Percentiles rank a stretch among this genome's conserved stretches.
These are phyloP conservation scores for Theonella swinhoei DNA, from an alignment of 37 sponge, comb jelly and placozoan genomes.

Conservation along the genomic window DNA sequence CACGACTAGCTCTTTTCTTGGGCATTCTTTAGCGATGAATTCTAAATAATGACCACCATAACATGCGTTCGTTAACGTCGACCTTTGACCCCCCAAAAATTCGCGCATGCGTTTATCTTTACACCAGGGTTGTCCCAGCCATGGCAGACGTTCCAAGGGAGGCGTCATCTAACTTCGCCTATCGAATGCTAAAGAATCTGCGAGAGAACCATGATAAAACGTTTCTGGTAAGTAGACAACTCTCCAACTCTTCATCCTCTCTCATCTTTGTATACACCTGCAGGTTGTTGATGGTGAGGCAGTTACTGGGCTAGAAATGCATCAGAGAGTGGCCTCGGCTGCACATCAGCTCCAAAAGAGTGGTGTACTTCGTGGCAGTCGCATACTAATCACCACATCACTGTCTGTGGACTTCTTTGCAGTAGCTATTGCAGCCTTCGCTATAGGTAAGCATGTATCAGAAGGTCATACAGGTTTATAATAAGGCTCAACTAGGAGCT, in stretches of 20 bases:
- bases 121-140: neutral
- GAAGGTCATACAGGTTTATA: too few relatives aligned
- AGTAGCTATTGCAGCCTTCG: conserved; percentile 51
- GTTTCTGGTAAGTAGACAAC: conserved; percentile 40
- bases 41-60: neutral
- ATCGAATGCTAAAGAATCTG: conserved; percentile 41
- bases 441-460: conserved; percentile 68
- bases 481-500: too few relatives aligned
- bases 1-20: neutral
- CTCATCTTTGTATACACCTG: neutral
- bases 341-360: conserved; percentile 38
- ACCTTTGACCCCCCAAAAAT: neutral
- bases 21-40: neutral
- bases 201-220: conserved; percentile 42
- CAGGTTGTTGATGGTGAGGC: conserved; percentile 43
- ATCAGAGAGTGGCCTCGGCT: conserved; percentile 42
- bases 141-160: neutral
- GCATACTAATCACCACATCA: conserved; percentile 57
- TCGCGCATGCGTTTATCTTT: neutral
- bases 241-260: neutral
- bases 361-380: conserved; percentile 47
- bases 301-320: conserved; percentile 33
- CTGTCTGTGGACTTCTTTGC: conserved; percentile 76
- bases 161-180: conserved; percentile 45
- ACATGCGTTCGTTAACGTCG: too few relatives aligned